Conservation (phyloP, 2,797 vertebrate genomes). For the Amniataba percoides region DNA sequence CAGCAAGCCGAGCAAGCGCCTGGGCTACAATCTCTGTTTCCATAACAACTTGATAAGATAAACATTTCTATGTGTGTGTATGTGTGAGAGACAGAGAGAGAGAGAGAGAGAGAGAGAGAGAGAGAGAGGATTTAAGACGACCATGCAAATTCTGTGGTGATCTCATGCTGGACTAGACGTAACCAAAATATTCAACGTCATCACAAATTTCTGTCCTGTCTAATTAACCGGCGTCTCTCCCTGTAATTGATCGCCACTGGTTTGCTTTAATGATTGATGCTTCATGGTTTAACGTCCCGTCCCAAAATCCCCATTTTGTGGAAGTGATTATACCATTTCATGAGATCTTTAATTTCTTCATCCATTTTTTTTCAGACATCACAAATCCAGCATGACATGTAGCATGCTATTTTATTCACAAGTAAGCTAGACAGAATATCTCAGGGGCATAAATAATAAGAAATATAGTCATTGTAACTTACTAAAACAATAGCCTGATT, state of each 20-base stretch:
- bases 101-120: no score
- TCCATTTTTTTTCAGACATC: neutral
- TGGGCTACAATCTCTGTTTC: neutral
- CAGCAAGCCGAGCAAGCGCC: neutral
- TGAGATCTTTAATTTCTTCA: neutral
- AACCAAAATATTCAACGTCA: neutral
- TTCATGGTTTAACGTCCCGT: neutral
- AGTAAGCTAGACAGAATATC: constrained; percentile 19
- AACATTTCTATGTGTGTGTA: neutral
- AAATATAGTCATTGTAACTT: constrained; percentile 29
- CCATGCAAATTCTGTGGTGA: neutral
- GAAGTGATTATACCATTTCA: neutral
- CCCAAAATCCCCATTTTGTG: neutral
- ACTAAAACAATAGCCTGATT: constrained; percentile 57
- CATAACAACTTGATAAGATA: neutral
- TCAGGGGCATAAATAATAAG: constrained; percentile 29
- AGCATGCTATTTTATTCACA: neutral
- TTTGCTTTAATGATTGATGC: neutral
- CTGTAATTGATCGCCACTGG: neutral
- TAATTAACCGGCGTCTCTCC: neutral
- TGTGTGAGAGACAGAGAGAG: no score
- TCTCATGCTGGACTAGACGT: neutral
- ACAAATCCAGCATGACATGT: constrained; percentile 6
- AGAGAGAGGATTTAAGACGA: constrained; percentile 1
- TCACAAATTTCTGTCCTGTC: neutral